Base-by-base conservation (phyloP, 2,797 vertebrate genomes). In the Anomalospiza imberbis region DNA sequence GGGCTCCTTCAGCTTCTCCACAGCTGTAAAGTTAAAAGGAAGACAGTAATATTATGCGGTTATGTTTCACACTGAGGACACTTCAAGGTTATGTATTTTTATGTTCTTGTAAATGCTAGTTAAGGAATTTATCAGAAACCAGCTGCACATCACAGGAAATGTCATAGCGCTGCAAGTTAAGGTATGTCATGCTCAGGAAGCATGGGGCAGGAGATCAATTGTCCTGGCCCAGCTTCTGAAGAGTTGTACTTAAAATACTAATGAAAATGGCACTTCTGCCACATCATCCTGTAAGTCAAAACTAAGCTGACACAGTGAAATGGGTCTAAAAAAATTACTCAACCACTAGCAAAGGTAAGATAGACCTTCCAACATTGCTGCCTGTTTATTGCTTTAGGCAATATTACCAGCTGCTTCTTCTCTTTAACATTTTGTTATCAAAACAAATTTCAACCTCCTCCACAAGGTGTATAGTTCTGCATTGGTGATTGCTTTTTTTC, bases 1-100 rank as follows among this genome's bases (percentile, higher is more conserved):
- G 0, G 98, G 97, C 61, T 98, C 96, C 31, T 98, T 97, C 93
- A 98, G 89, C 31, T 98, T 98, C 97, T 99, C 99, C 95, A 99
- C 98, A 48, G 99, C 99, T 99, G 95, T 11, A 9, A 70, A 74
- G 45, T 74, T 17, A 89, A 76, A 74, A 87, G 58, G 14, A 85
- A 94, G 51, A 92, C 17, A 80, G 58, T 2, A 86, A 17, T 71
- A 65, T 80, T 67, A 78, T 7, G 4, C 31, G 45, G 63, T 60
- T 65, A 29, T n/a, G 8, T 75, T 93, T 74, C 60, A 50, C 91
- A 68, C 31, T 15, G 50, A 72, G n/a, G 53, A 82, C 71, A 36
- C 40, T 77, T 75, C 26, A 89, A 86, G 62, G 68, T 80, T 55
- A 80, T 0, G 5, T 24, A 83, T 60, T 93, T 77, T 87, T 76